phyloP scores from a whole-genome alignment of 2,113 vertebrate genomes.

The Jacana jacana region DNA sequence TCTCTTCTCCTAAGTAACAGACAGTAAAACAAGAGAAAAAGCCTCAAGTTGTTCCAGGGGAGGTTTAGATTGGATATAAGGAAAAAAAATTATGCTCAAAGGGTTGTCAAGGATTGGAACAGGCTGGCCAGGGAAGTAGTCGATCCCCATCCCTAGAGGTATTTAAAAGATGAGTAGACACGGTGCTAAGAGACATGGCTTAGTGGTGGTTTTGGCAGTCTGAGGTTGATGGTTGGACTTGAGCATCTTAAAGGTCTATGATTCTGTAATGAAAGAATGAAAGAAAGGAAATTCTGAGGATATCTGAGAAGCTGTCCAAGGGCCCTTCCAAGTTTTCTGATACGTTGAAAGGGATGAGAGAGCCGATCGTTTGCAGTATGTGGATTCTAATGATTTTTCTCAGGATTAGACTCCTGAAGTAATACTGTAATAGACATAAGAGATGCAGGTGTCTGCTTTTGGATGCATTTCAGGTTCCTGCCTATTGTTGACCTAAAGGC shows the following conservation, averaged over 20 bases:
- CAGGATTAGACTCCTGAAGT: neutral
- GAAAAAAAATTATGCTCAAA: neutral
- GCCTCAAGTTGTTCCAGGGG: neutral
- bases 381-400: neutral
- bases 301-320: neutral
- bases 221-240: neutral
- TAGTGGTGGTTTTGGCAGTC: neutral
- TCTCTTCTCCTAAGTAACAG: neutral
- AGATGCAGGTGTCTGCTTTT: neutral
- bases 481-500: neutral
- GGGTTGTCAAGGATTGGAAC: neutral
- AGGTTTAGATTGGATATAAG: neutral
- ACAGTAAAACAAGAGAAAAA: neutral
- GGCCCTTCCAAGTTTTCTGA: neutral
- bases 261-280: neutral
- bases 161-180: neutral
- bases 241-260: neutral
- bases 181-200: neutral
- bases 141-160: neutral
- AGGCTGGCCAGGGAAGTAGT: neutral
- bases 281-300: neutral
- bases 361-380: neutral
- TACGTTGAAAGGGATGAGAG: neutral
- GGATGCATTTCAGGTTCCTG: neutral
- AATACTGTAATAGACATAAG: neutral